Conservation (phyloP, 2,888 invertebrate genomes). For the Lithophane socia region DNA sequence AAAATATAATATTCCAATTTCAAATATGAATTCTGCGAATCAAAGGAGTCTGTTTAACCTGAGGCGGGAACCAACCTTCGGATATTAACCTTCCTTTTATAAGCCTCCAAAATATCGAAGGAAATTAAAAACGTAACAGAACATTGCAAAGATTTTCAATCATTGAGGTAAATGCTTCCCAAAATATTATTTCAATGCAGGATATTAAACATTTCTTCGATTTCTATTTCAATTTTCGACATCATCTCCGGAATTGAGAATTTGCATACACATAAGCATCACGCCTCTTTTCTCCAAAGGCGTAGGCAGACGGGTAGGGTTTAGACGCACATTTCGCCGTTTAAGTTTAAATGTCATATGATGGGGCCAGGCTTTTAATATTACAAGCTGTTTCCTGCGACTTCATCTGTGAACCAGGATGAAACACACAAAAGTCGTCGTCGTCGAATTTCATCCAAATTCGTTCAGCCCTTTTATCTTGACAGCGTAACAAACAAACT, state of each 20-base stretch:
- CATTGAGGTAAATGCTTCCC: constrained; percentile 5
- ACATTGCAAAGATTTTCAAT: constrained; percentile 6
- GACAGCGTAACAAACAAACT: too few relatives aligned
- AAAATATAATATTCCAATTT: constrained; percentile 24
- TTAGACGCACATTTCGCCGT: not conserved
- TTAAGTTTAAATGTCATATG: not conserved
- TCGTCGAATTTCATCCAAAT: too few relatives aligned
- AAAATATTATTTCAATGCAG: constrained; percentile 45
- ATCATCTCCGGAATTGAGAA: constrained; percentile 13
- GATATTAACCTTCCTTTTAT: not conserved
- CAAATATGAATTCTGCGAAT: constrained; percentile 34
- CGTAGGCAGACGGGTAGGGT: not conserved
- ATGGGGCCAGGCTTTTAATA: too few relatives aligned
- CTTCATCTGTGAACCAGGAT: too few relatives aligned
- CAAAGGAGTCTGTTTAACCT: constrained; percentile 32
- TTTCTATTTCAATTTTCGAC: constrained; percentile 37
- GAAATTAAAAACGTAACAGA: constrained; percentile 37
- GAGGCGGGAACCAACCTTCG: constrained; percentile 19
- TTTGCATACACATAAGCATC: constrained; percentile 19
- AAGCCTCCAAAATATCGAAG: not conserved
- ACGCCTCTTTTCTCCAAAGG: not conserved
- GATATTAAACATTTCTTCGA: constrained; percentile 51
- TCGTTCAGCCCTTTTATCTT: too few relatives aligned
- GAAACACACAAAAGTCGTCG: too few relatives aligned
- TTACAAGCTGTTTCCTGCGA: too few relatives aligned